Percentiles rank a stretch among this genome's conserved stretches.
Conservation (phyloP, 2,797 vertebrate species). For the Falco cherrug region DNA sequence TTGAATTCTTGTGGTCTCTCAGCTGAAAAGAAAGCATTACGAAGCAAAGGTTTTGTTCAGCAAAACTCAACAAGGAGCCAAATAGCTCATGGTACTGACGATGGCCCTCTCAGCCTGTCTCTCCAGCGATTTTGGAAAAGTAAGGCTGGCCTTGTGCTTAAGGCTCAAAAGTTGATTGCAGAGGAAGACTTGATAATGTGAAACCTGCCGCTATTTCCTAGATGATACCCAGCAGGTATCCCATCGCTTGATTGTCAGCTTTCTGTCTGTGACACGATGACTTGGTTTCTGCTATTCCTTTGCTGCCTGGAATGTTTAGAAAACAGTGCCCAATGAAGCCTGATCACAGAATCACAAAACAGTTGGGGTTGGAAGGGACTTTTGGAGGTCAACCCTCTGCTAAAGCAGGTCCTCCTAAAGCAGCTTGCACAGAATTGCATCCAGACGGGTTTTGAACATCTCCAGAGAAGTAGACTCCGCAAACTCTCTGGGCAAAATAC, state of each 20-base stretch:
- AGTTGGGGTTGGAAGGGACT: too few species aligned
- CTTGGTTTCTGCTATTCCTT: not conserved
- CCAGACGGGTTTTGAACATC: too few species aligned
- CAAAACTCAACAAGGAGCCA: not conserved
- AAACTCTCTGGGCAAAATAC: too few species aligned
- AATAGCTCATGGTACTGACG: not conserved
- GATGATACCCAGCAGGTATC: too few species aligned
- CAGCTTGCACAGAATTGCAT: too few species aligned
- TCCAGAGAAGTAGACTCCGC: too few species aligned
- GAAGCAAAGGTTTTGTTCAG: not conserved
- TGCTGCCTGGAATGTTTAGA: not conserved
- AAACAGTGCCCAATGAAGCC: too few species aligned
- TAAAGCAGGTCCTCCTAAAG: too few species aligned
- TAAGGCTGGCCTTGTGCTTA: not conserved
- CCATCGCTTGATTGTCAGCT: not conserved
- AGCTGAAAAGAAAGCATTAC: not conserved
- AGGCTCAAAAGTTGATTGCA: not conserved
- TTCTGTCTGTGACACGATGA: too few species aligned
- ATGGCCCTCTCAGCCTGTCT: not conserved
- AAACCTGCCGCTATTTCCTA: not conserved
- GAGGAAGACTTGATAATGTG: too few species aligned
- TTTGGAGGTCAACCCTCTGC: too few species aligned
- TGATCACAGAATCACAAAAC: too few species aligned
- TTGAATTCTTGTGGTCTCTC: not conserved
- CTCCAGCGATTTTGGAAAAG: not conserved